Percentiles rank a stretch among this genome's conserved stretches.
These are phyloP conservation scores for Acanthosepion lycidas DNA, from an alignment of 2,888 invertebrate species.

Conservation along the genomic window DNA sequence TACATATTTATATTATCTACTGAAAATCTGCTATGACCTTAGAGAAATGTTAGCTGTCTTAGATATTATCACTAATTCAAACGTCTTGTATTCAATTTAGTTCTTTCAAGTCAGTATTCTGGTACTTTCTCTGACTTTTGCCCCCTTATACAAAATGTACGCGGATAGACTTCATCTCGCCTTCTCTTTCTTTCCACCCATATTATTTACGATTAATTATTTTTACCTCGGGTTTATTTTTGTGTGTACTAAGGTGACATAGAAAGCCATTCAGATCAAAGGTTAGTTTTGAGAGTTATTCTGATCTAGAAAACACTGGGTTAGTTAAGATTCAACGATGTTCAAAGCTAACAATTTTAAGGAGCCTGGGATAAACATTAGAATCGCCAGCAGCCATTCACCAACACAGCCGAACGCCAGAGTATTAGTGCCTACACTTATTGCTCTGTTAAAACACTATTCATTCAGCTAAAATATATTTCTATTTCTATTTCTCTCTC, in stretches of 20 bases:
- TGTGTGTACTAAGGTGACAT: neutral
- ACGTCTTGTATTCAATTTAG: neutral
- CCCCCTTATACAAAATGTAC: neutral
- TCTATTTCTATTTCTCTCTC: too few relatives aligned
- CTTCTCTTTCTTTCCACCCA: neutral
- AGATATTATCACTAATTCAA: neutral
- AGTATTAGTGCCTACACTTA: neutral
- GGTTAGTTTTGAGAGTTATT: neutral
- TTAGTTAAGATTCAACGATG: neutral
- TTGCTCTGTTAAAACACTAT: neutral
- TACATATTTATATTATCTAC: too few relatives aligned
- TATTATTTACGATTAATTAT: neutral
- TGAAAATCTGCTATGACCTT: neutral
- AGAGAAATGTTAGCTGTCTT: neutral
- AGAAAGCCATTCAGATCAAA: neutral
- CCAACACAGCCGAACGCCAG: neutral
- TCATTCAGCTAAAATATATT: too few relatives aligned
- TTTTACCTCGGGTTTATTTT: neutral
- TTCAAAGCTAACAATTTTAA: neutral
- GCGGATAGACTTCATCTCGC: too few relatives aligned
- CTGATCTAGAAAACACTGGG: neutral
- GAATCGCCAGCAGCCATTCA: neutral
- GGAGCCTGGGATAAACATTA: constrained; percentile 11
- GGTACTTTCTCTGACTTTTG: neutral
- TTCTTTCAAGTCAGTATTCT: neutral